Conservation (phyloP, 1,140 invertebrate genomes). For the Chrysoperla carnea region DNA sequence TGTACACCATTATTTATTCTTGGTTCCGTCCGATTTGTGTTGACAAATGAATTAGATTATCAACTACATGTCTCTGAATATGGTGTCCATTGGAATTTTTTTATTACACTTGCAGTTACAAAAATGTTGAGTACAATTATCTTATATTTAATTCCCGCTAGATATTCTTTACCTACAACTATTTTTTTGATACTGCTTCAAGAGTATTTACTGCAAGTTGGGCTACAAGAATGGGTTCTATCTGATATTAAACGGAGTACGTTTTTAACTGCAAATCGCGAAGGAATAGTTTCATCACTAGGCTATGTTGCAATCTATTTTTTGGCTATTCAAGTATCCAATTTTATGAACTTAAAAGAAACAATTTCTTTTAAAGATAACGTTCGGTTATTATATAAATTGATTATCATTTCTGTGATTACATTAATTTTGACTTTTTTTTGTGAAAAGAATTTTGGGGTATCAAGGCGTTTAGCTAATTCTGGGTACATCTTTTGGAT, state of each 20-base stretch:
- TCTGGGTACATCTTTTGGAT: slow-evolving; percentile 58
- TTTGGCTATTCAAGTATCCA: slow-evolving; percentile 46
- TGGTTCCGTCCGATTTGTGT: slow-evolving; percentile 47
- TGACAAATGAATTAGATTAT: slow-evolving; percentile 54
- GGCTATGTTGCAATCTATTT: slow-evolving; percentile 77
- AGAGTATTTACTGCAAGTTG: slow-evolving; percentile 43
- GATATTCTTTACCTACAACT: slow-evolving; percentile 27
- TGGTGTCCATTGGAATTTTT: slow-evolving; percentile 95
- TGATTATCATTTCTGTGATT: slow-evolving; percentile 22
- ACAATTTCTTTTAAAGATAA: background rate
- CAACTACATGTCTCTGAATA: slow-evolving; percentile 81
- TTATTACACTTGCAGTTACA: slow-evolving; percentile 72
- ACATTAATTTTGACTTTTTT: slow-evolving; percentile 27
- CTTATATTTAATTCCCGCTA: slow-evolving; percentile 26
- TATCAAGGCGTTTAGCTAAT: slow-evolving; percentile 60
- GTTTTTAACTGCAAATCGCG: slow-evolving; percentile 69
- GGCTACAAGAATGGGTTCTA: slow-evolving; percentile 56
- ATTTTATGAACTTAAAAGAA: slow-evolving; percentile 23
- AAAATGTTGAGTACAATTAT: slow-evolving; percentile 51
- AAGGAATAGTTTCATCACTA: slow-evolving; percentile 67
- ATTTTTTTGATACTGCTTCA: slow-evolving; percentile 41
- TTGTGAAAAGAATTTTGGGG: slow-evolving; percentile 25
- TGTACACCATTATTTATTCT: slow-evolving; percentile 39
- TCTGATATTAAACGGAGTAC: slow-evolving; percentile 31
- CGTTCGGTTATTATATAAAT: slow-evolving; percentile 15